These are phyloP conservation scores for Cataglyphis cursor DNA, from an alignment of 2,888 invertebrate species.

Conservation along the genomic window DNA sequence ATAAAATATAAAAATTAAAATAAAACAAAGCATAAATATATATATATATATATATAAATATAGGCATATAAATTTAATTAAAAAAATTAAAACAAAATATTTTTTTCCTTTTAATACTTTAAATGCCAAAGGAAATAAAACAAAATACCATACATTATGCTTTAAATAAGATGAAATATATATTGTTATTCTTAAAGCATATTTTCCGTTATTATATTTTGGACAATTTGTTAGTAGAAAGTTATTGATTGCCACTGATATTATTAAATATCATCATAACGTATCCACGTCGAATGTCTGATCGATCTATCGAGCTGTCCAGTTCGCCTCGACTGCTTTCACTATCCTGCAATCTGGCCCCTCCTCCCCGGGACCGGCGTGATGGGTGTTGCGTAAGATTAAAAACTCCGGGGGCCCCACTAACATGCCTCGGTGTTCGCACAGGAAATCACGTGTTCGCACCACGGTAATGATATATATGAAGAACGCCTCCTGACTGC, in stretches of 20 bases:
- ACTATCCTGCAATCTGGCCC: constrained; percentile 83
- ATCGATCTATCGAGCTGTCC: constrained; percentile 61
- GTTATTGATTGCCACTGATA: constrained; percentile 20
- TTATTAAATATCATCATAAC: constrained; percentile 61
- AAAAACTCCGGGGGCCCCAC: constrained; percentile 58
- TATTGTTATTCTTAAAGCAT: not conserved
- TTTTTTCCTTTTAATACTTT: not conserved
- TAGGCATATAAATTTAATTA: no score
- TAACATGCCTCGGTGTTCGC: constrained; percentile 27
- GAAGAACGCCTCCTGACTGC: not conserved
- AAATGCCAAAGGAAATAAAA: not conserved
- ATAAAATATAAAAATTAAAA: not conserved
- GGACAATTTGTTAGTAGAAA: constrained; percentile 8
- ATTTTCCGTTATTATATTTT: not conserved
- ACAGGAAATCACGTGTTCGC: constrained; percentile 9
- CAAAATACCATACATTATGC: not conserved
- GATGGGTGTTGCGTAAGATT: constrained; percentile 78
- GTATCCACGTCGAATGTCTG: constrained; percentile 61
- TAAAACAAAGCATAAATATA: not conserved
- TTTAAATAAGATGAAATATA: not conserved
- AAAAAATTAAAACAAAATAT: not conserved
- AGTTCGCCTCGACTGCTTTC: constrained; percentile 81
- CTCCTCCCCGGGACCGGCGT: constrained; percentile 72
- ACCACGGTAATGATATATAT: not conserved
- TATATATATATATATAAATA: not conserved